Conservation (phyloP, 1,140 invertebrate species). For the Rhopalosiphum maidis region DNA sequence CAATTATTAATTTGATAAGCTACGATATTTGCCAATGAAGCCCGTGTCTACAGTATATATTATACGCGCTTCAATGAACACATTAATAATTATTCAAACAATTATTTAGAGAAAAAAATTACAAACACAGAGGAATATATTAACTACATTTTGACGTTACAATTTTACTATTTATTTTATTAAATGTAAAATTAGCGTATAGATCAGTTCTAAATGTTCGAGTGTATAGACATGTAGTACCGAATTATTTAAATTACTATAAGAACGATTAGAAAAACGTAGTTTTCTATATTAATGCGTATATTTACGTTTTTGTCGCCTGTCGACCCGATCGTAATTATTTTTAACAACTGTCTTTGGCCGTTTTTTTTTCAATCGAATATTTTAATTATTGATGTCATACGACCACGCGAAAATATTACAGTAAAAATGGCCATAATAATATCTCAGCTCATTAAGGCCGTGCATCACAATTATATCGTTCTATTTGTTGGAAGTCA, state of each 20-base stretch:
- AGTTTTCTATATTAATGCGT: background rate
- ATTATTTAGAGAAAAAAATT: background rate
- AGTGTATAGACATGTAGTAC: background rate
- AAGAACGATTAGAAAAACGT: background rate
- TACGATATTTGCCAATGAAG: background rate
- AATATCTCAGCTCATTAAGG: background rate
- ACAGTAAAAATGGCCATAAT: background rate
- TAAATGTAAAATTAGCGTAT: background rate
- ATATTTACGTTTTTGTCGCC: background rate
- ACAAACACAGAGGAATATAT: background rate
- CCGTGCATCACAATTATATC: background rate
- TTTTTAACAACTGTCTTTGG: background rate
- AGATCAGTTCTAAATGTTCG: background rate
- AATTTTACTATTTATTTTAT: background rate
- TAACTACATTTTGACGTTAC: background rate
- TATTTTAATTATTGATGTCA: background rate
- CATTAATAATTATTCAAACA: slow-evolving; percentile 9
- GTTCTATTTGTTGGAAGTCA: background rate
- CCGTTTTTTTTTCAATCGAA: background rate
- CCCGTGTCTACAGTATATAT: background rate
- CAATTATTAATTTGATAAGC: slow-evolving; percentile 19
- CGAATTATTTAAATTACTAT: too few relatives aligned
- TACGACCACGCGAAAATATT: background rate
- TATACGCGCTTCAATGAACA: slow-evolving; percentile 22
- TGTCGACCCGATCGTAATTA: too few relatives aligned